Percentiles rank a stretch among this genome's conserved stretches.
Conservation (phyloP, 2,113 vertebrate species). For the Psammodynastes pulverulentus region DNA sequence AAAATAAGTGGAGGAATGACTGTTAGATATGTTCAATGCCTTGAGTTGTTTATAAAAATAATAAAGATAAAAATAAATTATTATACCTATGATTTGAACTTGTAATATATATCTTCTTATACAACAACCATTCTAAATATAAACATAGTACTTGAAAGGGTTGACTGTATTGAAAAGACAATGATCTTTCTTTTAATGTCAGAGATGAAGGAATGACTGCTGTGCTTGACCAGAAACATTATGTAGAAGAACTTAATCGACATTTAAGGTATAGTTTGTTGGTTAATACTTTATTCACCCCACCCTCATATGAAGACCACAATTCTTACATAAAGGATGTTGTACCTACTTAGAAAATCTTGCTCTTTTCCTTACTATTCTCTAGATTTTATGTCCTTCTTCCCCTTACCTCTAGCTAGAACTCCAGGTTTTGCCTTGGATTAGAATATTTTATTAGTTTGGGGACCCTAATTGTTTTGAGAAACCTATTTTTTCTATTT, state of each 20-base stretch:
- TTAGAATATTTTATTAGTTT: not conserved
- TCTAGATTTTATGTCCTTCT: not conserved
- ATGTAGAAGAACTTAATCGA: slow-evolving; percentile 95
- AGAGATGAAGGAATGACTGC: slow-evolving; percentile 88
- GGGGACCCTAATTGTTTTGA: not conserved
- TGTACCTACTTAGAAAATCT: not conserved
- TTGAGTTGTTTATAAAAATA: not conserved
- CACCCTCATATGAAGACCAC: not conserved
- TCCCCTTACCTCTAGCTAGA: not conserved
- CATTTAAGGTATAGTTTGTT: slow-evolving; percentile 79
- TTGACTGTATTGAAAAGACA: slow-evolving; percentile 9
- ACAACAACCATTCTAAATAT: not conserved
- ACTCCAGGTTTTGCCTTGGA: not conserved
- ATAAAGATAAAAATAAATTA: not conserved
- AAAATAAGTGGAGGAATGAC: not conserved
- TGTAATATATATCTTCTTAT: not conserved
- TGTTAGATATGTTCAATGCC: not conserved
- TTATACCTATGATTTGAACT: not conserved
- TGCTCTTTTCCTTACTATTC: not conserved
- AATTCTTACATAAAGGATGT: not conserved
- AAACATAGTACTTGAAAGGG: slow-evolving; percentile 9
- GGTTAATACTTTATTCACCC: not conserved
- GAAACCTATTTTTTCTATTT: not conserved
- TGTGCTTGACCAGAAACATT: slow-evolving; percentile 97
- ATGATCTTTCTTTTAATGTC: slow-evolving; percentile 44